Evolutionary conservation across 2,113 vertebrate species (phyloP), one percentile per base, ranked within the genome.

Genomic region (Dasyornis broadbenti): DNA sequence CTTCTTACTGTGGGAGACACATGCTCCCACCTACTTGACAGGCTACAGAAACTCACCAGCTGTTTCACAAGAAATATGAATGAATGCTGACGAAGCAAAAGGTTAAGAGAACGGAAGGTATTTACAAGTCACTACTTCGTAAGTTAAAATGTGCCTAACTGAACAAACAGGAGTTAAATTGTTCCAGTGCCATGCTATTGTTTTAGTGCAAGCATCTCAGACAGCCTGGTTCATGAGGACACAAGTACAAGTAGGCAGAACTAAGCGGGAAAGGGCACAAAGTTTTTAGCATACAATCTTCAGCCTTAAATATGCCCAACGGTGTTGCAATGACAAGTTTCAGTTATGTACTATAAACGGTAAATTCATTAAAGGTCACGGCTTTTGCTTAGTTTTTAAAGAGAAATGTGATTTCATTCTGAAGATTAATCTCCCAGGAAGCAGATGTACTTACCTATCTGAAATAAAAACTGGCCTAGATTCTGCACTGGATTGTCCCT

Each of bases 381-480:
- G 82, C 47, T 70, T 86, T 61, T 82, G 45, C 37, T 50, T 59
- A 60, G 68, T 87, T 94, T 92, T 89, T 10, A 70, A 57, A 86
- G 42, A 83, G 45, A 86, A 94, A 83, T 70, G 44, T 73, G 30
- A 73, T 65, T 91, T 95, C 28, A 73, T 77, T 70, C 72, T 84
- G 64, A 86, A 70, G 47, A 42, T 39, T 91, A 77, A 70, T 91
- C 72, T 84, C 61, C 61, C 59, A 6, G 26, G n/a, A 92, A 22
- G 40, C 45, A 68, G 49, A 69, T 15, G 15, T 45, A 83, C 54
- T 94, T 4, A 4, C 56, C 37, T 57, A 75, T 65, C 59, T 57
- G 69, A 86, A 88, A 73, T 82, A 72, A 93, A 88, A 95, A 40
- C 27, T 28, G 52, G 30, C 72, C 64, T 86, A 73, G 54, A 49